These are phyloP conservation scores for Pyrochroa serraticornis DNA, from an alignment of 2,888 invertebrate species.

Conservation along the genomic window DNA sequence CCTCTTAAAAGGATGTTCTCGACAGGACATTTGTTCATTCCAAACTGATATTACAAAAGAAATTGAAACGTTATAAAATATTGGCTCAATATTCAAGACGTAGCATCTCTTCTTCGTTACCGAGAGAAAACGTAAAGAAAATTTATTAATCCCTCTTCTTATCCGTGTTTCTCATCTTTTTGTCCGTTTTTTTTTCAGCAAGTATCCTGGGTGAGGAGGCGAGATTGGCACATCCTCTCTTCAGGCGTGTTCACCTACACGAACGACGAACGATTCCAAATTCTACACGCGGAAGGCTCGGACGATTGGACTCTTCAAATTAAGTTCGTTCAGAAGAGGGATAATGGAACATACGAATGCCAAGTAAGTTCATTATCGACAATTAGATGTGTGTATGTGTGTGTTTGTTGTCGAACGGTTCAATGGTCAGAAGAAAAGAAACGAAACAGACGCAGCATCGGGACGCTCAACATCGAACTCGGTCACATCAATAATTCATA, in stretches of 20 bases:
- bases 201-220: conserved; percentile 90
- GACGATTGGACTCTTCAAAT: conserved; percentile 95
- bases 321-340: conserved; percentile 91
- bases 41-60: conserved; percentile 13
- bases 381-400: neutral
- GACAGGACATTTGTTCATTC: conserved; percentile 20
- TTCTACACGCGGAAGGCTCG: conserved; percentile 83
- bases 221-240: conserved; percentile 93
- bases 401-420: neutral
- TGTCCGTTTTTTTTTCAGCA: conserved; percentile 62
- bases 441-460: neutral
- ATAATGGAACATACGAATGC: conserved; percentile 93
- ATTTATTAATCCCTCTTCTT: neutral
- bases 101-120: conserved; percentile 3
- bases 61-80: conserved; percentile 22
- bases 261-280: conserved; percentile 83
- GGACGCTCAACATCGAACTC: neutral
- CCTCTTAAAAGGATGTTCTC: neutral
- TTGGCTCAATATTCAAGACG: conserved; percentile 19
- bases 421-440: conserved; percentile 9
- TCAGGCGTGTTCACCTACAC: conserved; percentile 90
- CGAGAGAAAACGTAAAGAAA: neutral
- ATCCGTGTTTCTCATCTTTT: neutral
- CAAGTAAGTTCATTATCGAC: conserved; percentile 68
- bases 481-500: conserved; percentile 10